Base-by-base conservation (phyloP, 2,888 invertebrate genomes). In the Sarcophaga rosellei region DNA sequence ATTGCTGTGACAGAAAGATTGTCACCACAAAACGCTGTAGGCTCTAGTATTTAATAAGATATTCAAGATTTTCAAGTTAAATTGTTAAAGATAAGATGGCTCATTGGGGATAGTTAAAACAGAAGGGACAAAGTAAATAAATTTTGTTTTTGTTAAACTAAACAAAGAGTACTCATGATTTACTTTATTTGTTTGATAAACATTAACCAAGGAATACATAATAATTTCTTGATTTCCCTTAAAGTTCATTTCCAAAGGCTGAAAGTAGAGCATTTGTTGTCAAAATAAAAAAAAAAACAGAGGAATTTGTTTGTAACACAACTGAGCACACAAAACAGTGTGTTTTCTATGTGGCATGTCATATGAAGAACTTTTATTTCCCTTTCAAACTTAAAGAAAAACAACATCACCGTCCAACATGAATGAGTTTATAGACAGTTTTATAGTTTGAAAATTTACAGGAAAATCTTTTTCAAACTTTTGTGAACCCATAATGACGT, bases 391-490 rank as follows among this genome's bases (percentile, higher is more conserved):
- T 0, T 35, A 35, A 35, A 10, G 10, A 35, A 35, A 63, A 12
- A 23, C 2, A 62, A 62, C 11, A 11, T 10, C 10, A 35, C 35
- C 1, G 10, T 35, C 35, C 12, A 53, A 17, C 17, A 53, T 53
- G 15, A 53, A 12, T 17, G 17, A 4, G 5, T 53, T 15, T 15
- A 17, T 53, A n/a, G 25, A 65, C 15, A 44, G 17, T 47, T 68
- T 10, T 68, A 44, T 68, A 44, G 20, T 68, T 66, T 68, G 20
- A 5, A 45, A 68, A 65, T 68, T 20, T 45, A 68, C 45, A 45
- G 68, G 45, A 45, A 68, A 68, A 20, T 45, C 45, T 15, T 47
- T 68, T 68, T 45, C 45, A 45, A 68, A 45, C 68, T 45, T 68
- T 68, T 45, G n/a, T 20, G 10, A 20, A 44, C 8, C 8, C 35